A percentile compares a stretch with the other conserved stretches of the same genome.
Conservation (phyloP, 2,888 invertebrate genomes). For the Zhuqinia jingwanae region DNA sequence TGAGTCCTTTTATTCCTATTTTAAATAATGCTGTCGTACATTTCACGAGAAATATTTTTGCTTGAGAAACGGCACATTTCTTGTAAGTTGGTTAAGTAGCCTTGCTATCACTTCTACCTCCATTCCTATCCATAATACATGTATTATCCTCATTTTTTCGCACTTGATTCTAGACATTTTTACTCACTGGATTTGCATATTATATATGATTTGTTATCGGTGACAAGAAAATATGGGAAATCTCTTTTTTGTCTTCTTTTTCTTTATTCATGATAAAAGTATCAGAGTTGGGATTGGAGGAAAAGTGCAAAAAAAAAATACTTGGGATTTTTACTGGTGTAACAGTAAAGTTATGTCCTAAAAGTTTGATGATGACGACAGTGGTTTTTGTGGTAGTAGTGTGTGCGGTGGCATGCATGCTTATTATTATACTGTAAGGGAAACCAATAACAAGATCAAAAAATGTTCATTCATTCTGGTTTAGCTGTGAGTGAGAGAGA, state of each 20-base stretch:
- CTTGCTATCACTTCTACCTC: too few relatives aligned
- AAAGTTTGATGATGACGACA: slow-evolving; percentile 36
- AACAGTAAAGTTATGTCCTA: slow-evolving; percentile 20
- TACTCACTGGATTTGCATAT: slow-evolving; percentile 60
- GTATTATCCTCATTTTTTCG: neutral
- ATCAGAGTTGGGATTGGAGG: too few relatives aligned
- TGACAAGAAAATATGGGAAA: slow-evolving; percentile 61
- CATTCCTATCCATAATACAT: too few relatives aligned
- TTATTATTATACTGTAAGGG: too few relatives aligned
- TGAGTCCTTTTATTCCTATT: neutral
- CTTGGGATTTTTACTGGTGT: slow-evolving; percentile 20
- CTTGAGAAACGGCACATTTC: neutral
- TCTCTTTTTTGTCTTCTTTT: slow-evolving; percentile 54
- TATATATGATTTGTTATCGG: slow-evolving; percentile 64
- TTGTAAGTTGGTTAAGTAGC: slow-evolving; percentile 8
- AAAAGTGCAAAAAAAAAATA: too few relatives aligned
- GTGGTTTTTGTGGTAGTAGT: neutral
- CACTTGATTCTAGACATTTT: slow-evolving; percentile 46
- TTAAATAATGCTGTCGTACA: neutral
- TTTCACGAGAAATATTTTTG: neutral
- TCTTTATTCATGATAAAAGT: slow-evolving; percentile 46
- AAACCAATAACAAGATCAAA: slow-evolving; percentile 35
- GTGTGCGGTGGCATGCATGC: neutral
- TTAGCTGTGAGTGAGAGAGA: too few relatives aligned
- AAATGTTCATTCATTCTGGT: slow-evolving; percentile 15